Conservation (phyloP, 2,888 invertebrate species). For the Microctonus hyperodae region DNA sequence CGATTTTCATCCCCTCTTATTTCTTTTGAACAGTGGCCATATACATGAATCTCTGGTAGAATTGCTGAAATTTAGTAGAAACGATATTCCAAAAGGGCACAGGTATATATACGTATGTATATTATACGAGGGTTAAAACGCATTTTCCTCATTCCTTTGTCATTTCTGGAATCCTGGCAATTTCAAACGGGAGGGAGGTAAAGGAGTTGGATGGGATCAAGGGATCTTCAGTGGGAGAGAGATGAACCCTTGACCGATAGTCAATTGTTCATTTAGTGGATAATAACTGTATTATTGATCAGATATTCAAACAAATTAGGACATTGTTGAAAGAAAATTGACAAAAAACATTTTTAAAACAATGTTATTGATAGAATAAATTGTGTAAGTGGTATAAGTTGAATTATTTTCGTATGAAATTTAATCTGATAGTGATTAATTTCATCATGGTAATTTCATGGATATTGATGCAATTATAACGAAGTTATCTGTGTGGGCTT, state of each 20-base stretch:
- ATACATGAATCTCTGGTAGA: conserved; percentile 22
- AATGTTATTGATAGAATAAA: background rate
- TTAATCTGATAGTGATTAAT: conserved; percentile 31
- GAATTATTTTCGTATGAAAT: conserved; percentile 3
- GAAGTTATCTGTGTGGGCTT: conserved; percentile 31
- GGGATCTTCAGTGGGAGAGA: background rate
- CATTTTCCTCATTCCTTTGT: background rate
- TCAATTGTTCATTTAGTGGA: background rate
- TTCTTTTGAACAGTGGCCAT: conserved; percentile 14
- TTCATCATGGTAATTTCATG: conserved; percentile 35
- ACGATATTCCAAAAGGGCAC: conserved; percentile 42
- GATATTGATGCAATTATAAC: conserved; percentile 49
- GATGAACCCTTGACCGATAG: background rate
- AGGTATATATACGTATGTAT: background rate
- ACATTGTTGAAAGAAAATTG: background rate
- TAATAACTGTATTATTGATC: background rate
- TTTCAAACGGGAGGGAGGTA: background rate
- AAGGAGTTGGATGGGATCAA: background rate
- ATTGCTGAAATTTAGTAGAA: conserved; percentile 49
- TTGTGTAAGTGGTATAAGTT: background rate
- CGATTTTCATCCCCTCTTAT: conserved; percentile 23
- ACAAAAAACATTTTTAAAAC: background rate
- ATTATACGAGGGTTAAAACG: background rate
- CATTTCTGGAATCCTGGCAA: conserved; percentile 1
- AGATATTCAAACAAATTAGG: too few relatives aligned